Percentiles rank a stretch among this genome's conserved stretches.
These are phyloP conservation scores for Iguana delicatissima DNA, from an alignment of 2,797 vertebrate genomes.

Conservation along the genomic window DNA sequence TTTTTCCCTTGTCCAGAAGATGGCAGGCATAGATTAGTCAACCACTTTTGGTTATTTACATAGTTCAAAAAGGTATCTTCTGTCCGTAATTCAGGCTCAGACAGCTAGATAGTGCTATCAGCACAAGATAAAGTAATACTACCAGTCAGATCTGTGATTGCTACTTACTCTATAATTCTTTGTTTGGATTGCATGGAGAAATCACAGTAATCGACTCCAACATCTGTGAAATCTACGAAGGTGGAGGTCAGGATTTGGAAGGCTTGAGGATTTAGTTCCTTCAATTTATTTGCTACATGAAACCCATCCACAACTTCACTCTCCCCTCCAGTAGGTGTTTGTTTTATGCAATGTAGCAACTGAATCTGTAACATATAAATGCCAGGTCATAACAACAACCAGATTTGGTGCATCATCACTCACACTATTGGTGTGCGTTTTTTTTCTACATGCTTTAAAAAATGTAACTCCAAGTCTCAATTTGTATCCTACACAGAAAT, in stretches of 20 bases:
- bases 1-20: constrained; percentile 57
- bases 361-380: constrained; percentile 85
- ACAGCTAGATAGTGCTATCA: not conserved
- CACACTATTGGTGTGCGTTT: constrained; percentile 12
- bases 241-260: constrained; percentile 87
- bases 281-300: constrained; percentile 85
- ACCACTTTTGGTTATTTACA: not conserved
- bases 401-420: constrained; percentile 29
- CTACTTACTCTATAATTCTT: constrained; percentile 89
- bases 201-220: constrained; percentile 92
- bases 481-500: not conserved
- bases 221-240: constrained; percentile 90
- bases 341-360: constrained; percentile 92
- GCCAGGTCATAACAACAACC: constrained; percentile 20
- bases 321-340: constrained; percentile 89
- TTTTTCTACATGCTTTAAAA: not conserved
- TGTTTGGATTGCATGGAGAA: constrained; percentile 94
- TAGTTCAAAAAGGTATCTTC: not conserved
- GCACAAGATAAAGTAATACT: not conserved
- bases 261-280: constrained; percentile 86
- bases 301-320: constrained; percentile 93
- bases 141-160: not conserved
- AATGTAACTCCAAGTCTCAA: not conserved
- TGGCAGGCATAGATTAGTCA: constrained; percentile 65
- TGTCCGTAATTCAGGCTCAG: constrained; percentile 14